Percentiles rank a stretch among this genome's conserved stretches.
Conservation (phyloP, 92 coral and sea anemone genomes). For the Virgularia gustaviana region DNA sequence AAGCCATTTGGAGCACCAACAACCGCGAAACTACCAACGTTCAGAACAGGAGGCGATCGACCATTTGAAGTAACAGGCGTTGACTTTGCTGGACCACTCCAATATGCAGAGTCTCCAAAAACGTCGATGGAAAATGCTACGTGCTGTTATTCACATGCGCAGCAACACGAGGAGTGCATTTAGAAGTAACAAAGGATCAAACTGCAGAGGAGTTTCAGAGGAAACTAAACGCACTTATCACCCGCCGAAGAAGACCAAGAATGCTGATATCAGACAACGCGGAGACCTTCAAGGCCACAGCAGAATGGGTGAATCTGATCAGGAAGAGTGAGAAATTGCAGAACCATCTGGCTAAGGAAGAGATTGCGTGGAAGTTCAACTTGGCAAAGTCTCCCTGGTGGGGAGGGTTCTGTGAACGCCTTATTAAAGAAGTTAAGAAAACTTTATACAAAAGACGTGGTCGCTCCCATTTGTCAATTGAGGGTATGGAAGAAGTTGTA, state of each 20-base stretch:
- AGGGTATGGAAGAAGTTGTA: slow-evolving; percentile 25
- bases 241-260: slow-evolving; percentile 42
- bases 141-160: slow-evolving; percentile 41
- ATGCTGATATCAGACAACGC: too few species aligned
- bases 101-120: slow-evolving; percentile 49
- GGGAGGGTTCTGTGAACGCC: slow-evolving; percentile 47
- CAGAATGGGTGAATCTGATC: too few species aligned
- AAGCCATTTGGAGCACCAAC: slow-evolving; percentile 33
- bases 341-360: slow-evolving; percentile 40
- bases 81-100: slow-evolving; percentile 56
- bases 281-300: too few species aligned
- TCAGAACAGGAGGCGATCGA: slow-evolving; percentile 37
- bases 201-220: slow-evolving; percentile 39
- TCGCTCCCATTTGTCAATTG: slow-evolving; percentile 14
- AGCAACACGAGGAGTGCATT: slow-evolving; percentile 37
- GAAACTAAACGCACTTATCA: slow-evolving; percentile 40
- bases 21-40: slow-evolving; percentile 41
- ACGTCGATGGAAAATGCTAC: slow-evolving; percentile 49
- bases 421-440: slow-evolving; percentile 43
- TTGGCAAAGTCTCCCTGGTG: slow-evolving; percentile 52
- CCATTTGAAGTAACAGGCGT: slow-evolving; percentile 48
- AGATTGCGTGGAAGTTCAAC: slow-evolving; percentile 53
- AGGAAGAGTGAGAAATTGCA: slow-evolving; percentile 41
- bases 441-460: slow-evolving; percentile 41
- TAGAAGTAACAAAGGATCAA: slow-evolving; percentile 41